Evolutionary conservation across 2,888 invertebrate species (phyloP).

Genomic region (Muscina levida): DNA sequence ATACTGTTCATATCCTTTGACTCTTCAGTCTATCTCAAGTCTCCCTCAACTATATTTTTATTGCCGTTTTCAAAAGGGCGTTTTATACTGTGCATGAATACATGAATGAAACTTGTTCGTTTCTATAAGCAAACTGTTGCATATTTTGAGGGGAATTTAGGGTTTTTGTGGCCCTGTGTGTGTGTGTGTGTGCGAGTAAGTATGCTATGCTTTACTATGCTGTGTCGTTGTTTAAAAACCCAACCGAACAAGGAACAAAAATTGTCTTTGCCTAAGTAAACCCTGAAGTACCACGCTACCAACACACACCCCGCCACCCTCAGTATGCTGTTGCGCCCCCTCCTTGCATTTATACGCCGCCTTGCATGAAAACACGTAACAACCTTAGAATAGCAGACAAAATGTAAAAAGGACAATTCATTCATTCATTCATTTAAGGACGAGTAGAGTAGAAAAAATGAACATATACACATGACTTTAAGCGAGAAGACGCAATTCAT

Average conservation of each 20-base stretch:
- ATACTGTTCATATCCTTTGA: too few relatives aligned
- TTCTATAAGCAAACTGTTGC: conserved; percentile 60
- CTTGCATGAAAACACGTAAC: not conserved
- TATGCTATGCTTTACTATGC: not conserved
- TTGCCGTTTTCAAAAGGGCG: not conserved
- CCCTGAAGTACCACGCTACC: conserved; percentile 7
- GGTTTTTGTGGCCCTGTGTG: not conserved
- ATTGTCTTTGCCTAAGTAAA: conserved; percentile 27
- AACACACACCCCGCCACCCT: not conserved
- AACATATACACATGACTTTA: not conserved
- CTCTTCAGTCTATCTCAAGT: too few relatives aligned
- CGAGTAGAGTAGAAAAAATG: conserved; percentile 3
- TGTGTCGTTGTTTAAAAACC: conserved; percentile 1
- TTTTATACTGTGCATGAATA: not conserved
- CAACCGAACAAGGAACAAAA: not conserved
- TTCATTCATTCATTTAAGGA: conserved; percentile 22
- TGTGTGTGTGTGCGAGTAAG: not conserved
- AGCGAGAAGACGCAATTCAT: conserved; percentile 46
- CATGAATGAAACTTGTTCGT: not conserved
- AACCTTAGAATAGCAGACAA: conserved; percentile 8
- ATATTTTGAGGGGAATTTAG: conserved; percentile 16
- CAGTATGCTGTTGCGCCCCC: too few relatives aligned
- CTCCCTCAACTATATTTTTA: not conserved
- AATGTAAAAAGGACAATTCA: conserved; percentile 21
- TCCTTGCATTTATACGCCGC: not conserved